Evolutionary conservation across 1,140 invertebrate genomes (phyloP).

Genomic region (Chrysomallon squamiferum): DNA sequence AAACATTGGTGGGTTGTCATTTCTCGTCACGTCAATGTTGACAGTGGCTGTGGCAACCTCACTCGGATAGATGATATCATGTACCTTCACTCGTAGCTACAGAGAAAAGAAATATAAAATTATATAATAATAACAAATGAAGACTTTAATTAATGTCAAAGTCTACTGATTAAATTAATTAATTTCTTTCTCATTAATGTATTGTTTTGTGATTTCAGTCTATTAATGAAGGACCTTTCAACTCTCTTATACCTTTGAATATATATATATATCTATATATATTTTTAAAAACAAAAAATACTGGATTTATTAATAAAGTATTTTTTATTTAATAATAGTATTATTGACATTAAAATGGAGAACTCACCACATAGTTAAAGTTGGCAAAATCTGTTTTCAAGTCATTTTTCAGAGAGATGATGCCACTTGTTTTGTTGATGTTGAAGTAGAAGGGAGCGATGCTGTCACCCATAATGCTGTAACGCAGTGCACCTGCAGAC

Average conservation of each 20-base stretch:
- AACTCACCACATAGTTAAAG: constrained; percentile 27
- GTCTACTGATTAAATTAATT: too few relatives aligned
- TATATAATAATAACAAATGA: neutral
- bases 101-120: constrained; percentile 1
- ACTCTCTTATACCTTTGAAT: too few relatives aligned
- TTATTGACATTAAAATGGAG: neutral
- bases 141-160: too few relatives aligned
- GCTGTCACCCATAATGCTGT: constrained; percentile 36
- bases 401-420: constrained; percentile 20
- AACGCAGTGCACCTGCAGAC: constrained; percentile 2
- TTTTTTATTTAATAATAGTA: too few relatives aligned
- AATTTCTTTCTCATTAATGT: too few relatives aligned
- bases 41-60: constrained; percentile 29
- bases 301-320: too few relatives aligned
- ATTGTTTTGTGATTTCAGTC: too few relatives aligned
- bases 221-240: too few relatives aligned
- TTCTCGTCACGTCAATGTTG: constrained; percentile 33
- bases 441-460: constrained; percentile 38
- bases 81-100: constrained; percentile 35
- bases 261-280: too few relatives aligned
- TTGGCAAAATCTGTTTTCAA: constrained; percentile 22
- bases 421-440: constrained; percentile 21
- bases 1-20: constrained; percentile 35
- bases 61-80: constrained; percentile 27
- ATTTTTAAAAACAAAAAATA: too few relatives aligned